A percentile compares a stretch with the other conserved stretches of the same genome.
Conservation (phyloP, 53 echinoderm and acorn worm species). For the Astropecten irregularis region DNA sequence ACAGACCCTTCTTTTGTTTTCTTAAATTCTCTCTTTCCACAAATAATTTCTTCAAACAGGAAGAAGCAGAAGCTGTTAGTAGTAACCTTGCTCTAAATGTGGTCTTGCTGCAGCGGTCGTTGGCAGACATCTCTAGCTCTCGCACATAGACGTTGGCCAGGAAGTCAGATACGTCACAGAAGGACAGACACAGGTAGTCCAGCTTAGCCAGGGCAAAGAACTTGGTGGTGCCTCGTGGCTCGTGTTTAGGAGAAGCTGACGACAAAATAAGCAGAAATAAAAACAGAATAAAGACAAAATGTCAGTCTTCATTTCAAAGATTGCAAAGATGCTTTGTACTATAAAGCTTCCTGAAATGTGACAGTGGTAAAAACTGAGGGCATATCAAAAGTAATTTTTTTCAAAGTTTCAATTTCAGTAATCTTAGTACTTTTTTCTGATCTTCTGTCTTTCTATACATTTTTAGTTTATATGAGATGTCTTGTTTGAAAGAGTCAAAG, state of each 20-base stretch:
- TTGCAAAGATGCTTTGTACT: no score
- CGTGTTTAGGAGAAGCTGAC: conserved; percentile 16
- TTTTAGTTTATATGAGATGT: no score
- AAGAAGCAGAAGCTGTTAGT: not conserved
- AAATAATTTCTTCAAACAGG: no score
- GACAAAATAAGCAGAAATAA: not conserved
- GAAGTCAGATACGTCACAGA: conserved; percentile 81
- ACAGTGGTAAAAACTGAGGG: no score
- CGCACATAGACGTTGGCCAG: conserved; percentile 83
- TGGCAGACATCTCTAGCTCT: conserved; percentile 79
- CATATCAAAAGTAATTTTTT: no score
- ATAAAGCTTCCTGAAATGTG: no score
- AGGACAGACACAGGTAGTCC: conserved; percentile 85
- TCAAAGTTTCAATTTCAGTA: no score
- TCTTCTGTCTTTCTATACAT: no score
- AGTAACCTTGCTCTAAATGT: conserved; percentile 86
- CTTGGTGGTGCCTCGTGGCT: conserved; percentile 67
- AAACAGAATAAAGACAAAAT: not conserved
- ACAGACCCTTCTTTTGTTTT: no score
- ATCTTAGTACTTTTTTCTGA: no score
- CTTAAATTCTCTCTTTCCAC: no score
- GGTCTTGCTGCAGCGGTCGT: conserved; percentile 76
- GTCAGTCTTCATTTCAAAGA: not conserved
- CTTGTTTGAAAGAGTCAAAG: no score
- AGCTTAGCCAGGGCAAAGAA: conserved; percentile 78